Evolutionary conservation across 2,113 vertebrate species (phyloP), one percentile per base, ranked within the genome.

Genomic region (Lamprotornis superbus): DNA sequence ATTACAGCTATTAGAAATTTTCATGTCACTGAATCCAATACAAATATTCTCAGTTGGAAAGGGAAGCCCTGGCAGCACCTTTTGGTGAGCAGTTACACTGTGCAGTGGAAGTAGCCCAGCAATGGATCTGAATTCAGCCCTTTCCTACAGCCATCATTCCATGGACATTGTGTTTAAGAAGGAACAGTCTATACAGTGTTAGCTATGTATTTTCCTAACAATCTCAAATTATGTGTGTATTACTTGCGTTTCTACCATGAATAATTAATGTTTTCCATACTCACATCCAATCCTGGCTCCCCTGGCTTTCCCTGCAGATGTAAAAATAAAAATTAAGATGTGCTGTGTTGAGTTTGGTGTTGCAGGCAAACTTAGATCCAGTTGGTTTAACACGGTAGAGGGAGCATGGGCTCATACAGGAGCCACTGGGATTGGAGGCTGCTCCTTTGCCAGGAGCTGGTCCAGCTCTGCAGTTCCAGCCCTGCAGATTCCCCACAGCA

Each of bases 271-370:
- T 23, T 63, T n/a, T 67, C 83, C 81, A 81, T 97, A 99, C 99
- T 99, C 96, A 99, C 99, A 92, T 99, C 99, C 80, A 99, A 91
- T 97, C 99, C 99, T 64, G 99, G 98, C 95, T 99, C 99, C 20
- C 99, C 99, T 1, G 98, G 97, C 97, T 98, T 98, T 80, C 99
- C 99, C 99, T 99, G 96, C 75, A 57, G 88, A 88, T 44, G 86
- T 53, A 97, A 76, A 97, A 78, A 95, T 39, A 89, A 49, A 57
- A 70, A 52, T 75, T 27, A 86, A 24, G n/a, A 71, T 8, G 7
- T 24, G 61, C 6, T 31, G 1, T 10, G 8, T 24, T 33, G 83
- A 77, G 39, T 44, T 68, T 61, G 44, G 22, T 27, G 5, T 55
- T 16, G 5, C 37, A 78, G 83, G 30, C n/a, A 85, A 75, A 35